Conservation (phyloP, 1,140 invertebrate genomes). For the Drosophila ercepeae region DNA sequence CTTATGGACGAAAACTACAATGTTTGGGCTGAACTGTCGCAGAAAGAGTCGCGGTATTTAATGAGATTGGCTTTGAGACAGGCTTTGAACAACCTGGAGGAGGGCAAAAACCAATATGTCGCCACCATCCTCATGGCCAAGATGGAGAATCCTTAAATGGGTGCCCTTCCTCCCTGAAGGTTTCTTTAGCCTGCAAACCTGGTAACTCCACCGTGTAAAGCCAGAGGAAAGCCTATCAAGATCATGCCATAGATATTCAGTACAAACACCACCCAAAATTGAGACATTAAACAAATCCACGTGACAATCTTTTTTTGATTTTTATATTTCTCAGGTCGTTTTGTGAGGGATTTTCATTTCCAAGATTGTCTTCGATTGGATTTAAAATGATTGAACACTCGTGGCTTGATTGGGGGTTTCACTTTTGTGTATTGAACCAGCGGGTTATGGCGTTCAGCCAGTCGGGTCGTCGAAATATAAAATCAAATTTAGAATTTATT, state of each 20-base stretch:
- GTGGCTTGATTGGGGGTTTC: too few species aligned
- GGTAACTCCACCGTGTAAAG: not conserved
- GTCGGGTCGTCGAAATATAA: not conserved
- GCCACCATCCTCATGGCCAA: conserved; percentile 12
- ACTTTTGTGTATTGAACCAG: not conserved
- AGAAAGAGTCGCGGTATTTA: conserved; percentile 14
- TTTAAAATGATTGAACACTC: not conserved
- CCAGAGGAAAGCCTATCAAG: not conserved
- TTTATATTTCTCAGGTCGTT: not conserved
- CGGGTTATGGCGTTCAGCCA: not conserved
- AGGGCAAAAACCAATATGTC: conserved; percentile 1
- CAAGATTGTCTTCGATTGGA: too few species aligned
- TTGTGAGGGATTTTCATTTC: too few species aligned
- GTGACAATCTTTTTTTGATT: not conserved
- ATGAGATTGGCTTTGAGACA: conserved; percentile 32
- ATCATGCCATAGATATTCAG: not conserved
- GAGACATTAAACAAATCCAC: not conserved
- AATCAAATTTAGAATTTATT: conserved; percentile 1
- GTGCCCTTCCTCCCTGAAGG: not conserved
- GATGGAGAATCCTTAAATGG: not conserved
- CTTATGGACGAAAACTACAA: not conserved
- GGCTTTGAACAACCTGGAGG: conserved; percentile 19
- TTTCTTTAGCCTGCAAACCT: not conserved
- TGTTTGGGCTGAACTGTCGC: conserved; percentile 5
- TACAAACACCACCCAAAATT: not conserved